Conservation (phyloP, 1,140 invertebrate species). For the Epicauta chinensis region DNA sequence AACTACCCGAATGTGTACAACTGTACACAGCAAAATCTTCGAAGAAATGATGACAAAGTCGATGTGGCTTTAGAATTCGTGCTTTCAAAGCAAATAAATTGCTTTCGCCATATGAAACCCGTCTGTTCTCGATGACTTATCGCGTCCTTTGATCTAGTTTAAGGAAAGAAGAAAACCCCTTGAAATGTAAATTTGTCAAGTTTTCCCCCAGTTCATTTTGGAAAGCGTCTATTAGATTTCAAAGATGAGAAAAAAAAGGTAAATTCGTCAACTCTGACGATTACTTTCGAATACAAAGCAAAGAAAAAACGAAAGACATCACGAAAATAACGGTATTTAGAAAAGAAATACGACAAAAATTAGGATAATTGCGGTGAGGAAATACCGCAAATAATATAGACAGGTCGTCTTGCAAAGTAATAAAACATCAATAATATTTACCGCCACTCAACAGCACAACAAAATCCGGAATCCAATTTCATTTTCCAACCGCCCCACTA, state of each 20-base stretch:
- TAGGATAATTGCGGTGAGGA: too few species aligned
- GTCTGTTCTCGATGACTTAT: constrained; percentile 18
- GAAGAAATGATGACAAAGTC: constrained; percentile 13
- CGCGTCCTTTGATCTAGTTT: constrained; percentile 17
- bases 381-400: background rate
- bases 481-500: constrained; percentile 19
- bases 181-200: constrained; percentile 17
- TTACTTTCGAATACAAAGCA: too few species aligned
- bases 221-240: too few species aligned
- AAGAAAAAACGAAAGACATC: too few species aligned
- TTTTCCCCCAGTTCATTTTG: constrained; percentile 7
- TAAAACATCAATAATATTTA: constrained; percentile 21
- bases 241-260: too few species aligned
- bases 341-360: too few species aligned
- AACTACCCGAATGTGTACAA: too few species aligned
- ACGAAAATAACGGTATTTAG: too few species aligned
- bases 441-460: constrained; percentile 15
- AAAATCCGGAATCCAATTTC: constrained; percentile 23
- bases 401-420: constrained; percentile 4
- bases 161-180: constrained; percentile 9
- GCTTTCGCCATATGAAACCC: constrained; percentile 15
- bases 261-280: too few species aligned
- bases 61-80: constrained; percentile 14
- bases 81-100: constrained; percentile 22
- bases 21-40: too few species aligned